Percentiles rank a stretch among this genome's conserved stretches.
phyloP scores from a whole-genome alignment of 2,113 vertebrate species.

The Patagioenas fasciata region DNA sequence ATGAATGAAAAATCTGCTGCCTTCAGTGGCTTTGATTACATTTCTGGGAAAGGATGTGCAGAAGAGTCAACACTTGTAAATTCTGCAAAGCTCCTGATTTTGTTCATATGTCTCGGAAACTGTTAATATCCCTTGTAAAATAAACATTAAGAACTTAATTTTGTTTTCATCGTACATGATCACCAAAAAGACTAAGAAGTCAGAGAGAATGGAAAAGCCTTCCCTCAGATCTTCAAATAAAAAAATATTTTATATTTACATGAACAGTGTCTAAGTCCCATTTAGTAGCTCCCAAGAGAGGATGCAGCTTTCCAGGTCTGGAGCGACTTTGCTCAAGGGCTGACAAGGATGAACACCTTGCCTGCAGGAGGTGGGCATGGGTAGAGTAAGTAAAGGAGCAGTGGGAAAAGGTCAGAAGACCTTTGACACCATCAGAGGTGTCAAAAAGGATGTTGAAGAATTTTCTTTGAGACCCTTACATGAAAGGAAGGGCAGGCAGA shows the following conservation, averaged over 20 bases:
- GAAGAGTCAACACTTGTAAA: background rate
- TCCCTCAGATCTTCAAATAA: background rate
- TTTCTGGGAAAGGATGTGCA: background rate
- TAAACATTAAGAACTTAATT: background rate
- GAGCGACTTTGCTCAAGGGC: background rate
- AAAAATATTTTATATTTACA: background rate
- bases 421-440: background rate
- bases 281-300: background rate
- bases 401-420: background rate
- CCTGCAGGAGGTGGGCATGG: background rate
- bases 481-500: background rate
- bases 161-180: accelerated
- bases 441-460: background rate
- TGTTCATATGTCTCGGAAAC: background rate
- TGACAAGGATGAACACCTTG: background rate
- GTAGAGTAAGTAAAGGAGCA: background rate
- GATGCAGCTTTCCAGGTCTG: background rate
- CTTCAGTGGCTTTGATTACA: background rate
- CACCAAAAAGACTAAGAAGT: background rate
- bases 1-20: background rate
- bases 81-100: background rate
- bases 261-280: background rate
- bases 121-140: background rate
- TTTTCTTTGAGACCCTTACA: background rate
- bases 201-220: background rate